These are phyloP conservation scores for Amphipoea lucens DNA, from an alignment of 2,888 invertebrate species.

Conservation along the genomic window DNA sequence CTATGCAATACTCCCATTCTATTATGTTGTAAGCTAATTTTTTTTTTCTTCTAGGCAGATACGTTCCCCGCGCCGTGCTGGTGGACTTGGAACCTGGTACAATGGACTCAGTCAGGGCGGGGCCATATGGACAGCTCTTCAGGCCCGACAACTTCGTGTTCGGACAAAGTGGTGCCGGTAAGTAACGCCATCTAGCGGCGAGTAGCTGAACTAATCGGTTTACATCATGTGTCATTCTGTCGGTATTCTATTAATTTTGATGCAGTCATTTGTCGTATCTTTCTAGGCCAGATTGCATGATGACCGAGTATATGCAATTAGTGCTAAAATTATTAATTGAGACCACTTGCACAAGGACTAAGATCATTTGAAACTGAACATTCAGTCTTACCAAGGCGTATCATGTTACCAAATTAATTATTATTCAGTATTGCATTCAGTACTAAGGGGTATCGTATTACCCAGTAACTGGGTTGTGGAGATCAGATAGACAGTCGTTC, in stretches of 20 bases:
- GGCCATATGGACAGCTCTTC: constrained; percentile 95
- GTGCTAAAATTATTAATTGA: neutral
- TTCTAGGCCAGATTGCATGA: neutral
- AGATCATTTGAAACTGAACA: neutral
- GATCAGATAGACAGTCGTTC: too few relatives aligned
- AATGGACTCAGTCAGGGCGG: constrained; percentile 95
- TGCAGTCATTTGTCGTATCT: constrained; percentile 20
- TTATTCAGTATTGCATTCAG: too few relatives aligned
- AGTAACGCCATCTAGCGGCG: constrained; percentile 49
- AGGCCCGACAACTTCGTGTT: constrained; percentile 97
- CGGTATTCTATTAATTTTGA: constrained; percentile 24
- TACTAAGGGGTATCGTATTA: too few relatives aligned
- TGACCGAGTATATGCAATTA: neutral
- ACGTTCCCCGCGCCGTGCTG: constrained; percentile 95
- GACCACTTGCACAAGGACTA: neutral
- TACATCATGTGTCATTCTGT: constrained; percentile 2
- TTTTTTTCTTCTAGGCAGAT: constrained; percentile 88
- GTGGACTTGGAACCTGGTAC: constrained; percentile 97
- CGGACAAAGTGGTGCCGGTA: constrained; percentile 94
- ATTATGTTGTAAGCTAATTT: neutral
- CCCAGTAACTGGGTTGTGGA: too few relatives aligned
- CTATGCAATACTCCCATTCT: neutral
- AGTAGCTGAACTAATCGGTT: constrained; percentile 11
- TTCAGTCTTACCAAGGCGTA: too few relatives aligned
- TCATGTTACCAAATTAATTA: too few relatives aligned